Evolutionary conservation across 2,797 vertebrate genomes (phyloP), one percentile per base, ranked within the genome.

Genomic region (Echeneis naucrates): DNA sequence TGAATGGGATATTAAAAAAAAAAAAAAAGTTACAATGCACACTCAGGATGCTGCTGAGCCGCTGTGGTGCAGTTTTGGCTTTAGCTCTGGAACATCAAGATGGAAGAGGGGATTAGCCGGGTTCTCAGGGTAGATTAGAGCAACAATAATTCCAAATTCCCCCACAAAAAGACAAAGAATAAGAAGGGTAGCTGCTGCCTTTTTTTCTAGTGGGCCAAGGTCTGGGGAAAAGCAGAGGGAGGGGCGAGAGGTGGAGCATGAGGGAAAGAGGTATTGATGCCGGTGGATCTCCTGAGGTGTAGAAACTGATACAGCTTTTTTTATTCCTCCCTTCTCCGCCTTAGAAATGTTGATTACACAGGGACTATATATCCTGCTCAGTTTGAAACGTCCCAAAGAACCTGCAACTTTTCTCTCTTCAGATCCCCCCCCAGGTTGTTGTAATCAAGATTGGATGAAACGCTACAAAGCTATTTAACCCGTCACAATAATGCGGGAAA

Each of bases 41-140:
- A 64, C 35, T 78, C 70, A 38, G 37, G 54, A 54, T 42, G 72
- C 75, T 58, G 65, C 85, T 72, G 76, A 83, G 84, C 45, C 53
- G 65, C 74, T 63, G 78, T 76, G 63, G 75, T 33, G 14, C 75
- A 55, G 71, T 81, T 86, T 70, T 79, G 84, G 81, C 58, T 56
- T 81, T 55, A 68, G 71, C 70, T 73, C 74, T 55, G 65, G 67
- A 80, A 83, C 80, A 85, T 84, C 71, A 66, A 87, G 80, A 83
- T 84, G 82, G 83, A 81, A 81, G 65, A 82, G 57, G 69, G 84
- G 84, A 89, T 91, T 91, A 84, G 35, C 23, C 0, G 40, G 65
- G 38, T 72, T 91, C 77, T 85, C 82, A 83, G 83, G 81, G 81
- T 84, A 79, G 84, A 87, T 91, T 87, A 87, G 74, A 81, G 66